Conservation (phyloP, 2,888 invertebrate species). For the Oxytorus armatus region DNA sequence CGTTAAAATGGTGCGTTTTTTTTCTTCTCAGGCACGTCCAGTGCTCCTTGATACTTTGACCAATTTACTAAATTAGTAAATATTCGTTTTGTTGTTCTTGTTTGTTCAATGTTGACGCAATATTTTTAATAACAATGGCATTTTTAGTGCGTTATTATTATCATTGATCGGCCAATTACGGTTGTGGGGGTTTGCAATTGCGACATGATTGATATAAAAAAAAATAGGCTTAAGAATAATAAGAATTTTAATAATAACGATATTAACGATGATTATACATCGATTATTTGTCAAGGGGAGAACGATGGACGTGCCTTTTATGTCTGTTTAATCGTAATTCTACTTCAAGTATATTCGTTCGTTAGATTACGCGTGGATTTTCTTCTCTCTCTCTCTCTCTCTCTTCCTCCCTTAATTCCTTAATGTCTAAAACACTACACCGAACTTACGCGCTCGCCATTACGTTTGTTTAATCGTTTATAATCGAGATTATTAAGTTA, state of each 20-base stretch:
- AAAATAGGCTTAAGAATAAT: constrained; percentile 28
- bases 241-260: constrained; percentile 18
- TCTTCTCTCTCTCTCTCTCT: constrained; percentile 9
- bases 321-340: constrained; percentile 39
- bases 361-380: constrained; percentile 50
- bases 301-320: constrained; percentile 47
- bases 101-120: constrained; percentile 40
- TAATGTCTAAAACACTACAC: constrained; percentile 69
- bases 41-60: constrained; percentile 56
- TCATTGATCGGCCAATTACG: constrained; percentile 56
- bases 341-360: constrained; percentile 58
- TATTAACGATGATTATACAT: constrained; percentile 33
- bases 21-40: constrained; percentile 54
- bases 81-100: neutral
- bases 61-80: constrained; percentile 37
- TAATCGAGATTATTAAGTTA: constrained; percentile 45
- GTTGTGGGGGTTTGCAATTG: constrained; percentile 54
- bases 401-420: constrained; percentile 48
- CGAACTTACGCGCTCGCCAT: constrained; percentile 66
- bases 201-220: constrained; percentile 51
- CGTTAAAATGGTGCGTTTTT: constrained; percentile 40
- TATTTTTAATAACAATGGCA: constrained; percentile 58
- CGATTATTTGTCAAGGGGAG: constrained; percentile 58
- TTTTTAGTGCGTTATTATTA: constrained; percentile 45
- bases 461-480: constrained; percentile 63